A percentile compares a stretch with the other conserved stretches of the same genome.
phyloP scores from a whole-genome alignment of 2,113 vertebrate species.

The Capra hircus region DNA sequence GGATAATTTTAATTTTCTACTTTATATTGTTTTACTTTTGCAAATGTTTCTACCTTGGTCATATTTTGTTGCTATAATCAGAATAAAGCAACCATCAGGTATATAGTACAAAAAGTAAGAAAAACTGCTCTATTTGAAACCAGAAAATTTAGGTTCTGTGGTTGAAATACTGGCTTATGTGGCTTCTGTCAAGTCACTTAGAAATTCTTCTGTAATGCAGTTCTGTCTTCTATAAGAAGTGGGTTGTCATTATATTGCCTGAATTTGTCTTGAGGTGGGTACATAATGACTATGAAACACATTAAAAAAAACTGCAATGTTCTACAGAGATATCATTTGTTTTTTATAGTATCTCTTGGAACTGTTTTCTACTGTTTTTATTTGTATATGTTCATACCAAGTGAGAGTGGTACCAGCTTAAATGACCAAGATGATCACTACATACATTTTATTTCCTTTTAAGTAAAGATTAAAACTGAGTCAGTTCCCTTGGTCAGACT shows the following conservation, averaged over 20 bases:
- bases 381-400: neutral
- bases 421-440: neutral
- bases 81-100: neutral
- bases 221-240: neutral
- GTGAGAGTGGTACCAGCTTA: neutral
- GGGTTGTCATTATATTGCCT: neutral
- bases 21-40: neutral
- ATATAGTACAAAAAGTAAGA: neutral
- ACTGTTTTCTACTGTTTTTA: neutral
- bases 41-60: neutral
- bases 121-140: neutral
- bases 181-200: neutral
- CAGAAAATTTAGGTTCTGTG: neutral
- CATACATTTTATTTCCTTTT: neutral
- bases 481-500: neutral
- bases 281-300: slow-evolving; percentile 12
- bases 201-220: neutral
- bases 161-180: neutral
- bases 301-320: neutral
- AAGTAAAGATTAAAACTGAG: neutral
- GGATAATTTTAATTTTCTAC: neutral
- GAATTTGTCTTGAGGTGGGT: neutral
- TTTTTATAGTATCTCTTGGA: slow-evolving; percentile 14
- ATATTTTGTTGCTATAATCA: neutral
- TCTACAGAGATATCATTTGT: neutral